phyloP scores from a whole-genome alignment of 2,888 invertebrate species.

The Drosophila gaucha region DNA sequence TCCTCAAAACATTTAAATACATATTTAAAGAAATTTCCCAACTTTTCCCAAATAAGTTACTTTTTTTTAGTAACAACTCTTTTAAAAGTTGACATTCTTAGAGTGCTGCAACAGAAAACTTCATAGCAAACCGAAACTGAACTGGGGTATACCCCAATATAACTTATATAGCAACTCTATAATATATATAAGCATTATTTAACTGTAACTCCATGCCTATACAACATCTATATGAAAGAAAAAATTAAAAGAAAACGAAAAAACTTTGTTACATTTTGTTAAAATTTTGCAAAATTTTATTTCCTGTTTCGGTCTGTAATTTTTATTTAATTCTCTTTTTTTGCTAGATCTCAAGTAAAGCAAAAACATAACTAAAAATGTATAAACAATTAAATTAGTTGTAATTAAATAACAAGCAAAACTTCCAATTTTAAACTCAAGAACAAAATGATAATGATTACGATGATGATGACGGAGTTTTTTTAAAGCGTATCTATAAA shows the following conservation, averaged over 20 bases:
- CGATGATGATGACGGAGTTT: conserved; percentile 53
- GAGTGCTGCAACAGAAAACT: conserved; percentile 44
- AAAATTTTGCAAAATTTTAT: conserved; percentile 24
- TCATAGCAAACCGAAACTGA: conserved; percentile 48
- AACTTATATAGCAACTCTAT: conserved; percentile 31
- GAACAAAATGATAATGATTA: conserved; percentile 35
- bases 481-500: conserved; percentile 71
- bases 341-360: conserved; percentile 77
- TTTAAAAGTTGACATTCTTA: conserved; percentile 21
- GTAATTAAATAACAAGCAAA: conserved; percentile 60
- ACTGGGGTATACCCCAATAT: conserved; percentile 24
- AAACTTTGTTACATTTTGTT: conserved; percentile 23
- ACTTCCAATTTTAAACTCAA: conserved; percentile 73
- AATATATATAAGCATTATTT: conserved; percentile 42
- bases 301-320: conserved; percentile 32
- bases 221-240: conserved; percentile 33
- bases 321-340: conserved; percentile 29
- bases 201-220: conserved; percentile 72
- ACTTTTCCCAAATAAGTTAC: conserved; percentile 14
- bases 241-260: conserved; percentile 10
- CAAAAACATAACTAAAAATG: conserved; percentile 55
- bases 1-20: conserved; percentile 14
- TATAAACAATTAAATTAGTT: conserved; percentile 65
- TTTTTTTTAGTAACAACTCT: conserved; percentile 10
- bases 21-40: conserved; percentile 20